These are phyloP conservation scores for Pandemis cinnamomeana DNA, from an alignment of 2,888 invertebrate species.

Conservation along the genomic window DNA sequence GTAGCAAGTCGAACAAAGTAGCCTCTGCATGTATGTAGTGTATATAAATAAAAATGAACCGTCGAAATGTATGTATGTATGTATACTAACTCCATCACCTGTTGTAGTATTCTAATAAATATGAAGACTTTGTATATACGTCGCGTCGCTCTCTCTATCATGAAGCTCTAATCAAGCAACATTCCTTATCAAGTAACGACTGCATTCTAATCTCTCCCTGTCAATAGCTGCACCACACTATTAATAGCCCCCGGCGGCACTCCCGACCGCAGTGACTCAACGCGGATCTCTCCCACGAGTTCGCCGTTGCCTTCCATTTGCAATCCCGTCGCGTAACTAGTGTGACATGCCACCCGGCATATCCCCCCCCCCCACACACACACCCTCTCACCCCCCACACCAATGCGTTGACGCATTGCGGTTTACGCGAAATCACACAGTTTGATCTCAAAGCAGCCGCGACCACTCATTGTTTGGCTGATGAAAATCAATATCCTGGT, in stretches of 20 bases:
- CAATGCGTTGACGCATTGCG: constrained; percentile 23
- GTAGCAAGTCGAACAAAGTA: too few relatives aligned
- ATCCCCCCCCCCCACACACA: not conserved
- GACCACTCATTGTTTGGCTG: constrained; percentile 34
- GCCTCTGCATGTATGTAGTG: too few relatives aligned
- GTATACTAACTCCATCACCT: too few relatives aligned
- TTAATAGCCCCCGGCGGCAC: constrained; percentile 5
- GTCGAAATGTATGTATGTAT: too few relatives aligned
- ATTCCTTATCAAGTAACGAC: not conserved
- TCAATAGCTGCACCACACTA: not conserved
- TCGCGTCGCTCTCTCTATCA: not conserved
- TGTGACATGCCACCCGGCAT: constrained; percentile 2
- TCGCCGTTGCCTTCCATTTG: not conserved
- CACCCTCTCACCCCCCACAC: not conserved
- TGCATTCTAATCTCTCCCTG: not conserved
- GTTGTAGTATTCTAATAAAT: too few relatives aligned
- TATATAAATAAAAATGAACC: too few relatives aligned
- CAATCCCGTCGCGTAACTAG: constrained; percentile 8
- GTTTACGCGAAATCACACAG: constrained; percentile 33
- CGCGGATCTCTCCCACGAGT: constrained; percentile 21
- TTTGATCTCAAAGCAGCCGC: constrained; percentile 39
- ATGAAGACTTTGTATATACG: not conserved
- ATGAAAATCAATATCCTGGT: constrained; percentile 41
- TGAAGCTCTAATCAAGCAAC: not conserved
- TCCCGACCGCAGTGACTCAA: constrained; percentile 13